Percentiles rank a stretch among this genome's conserved stretches.
Conservation (phyloP, 2,797 vertebrate species). For the Amblyopsis hoosieri region DNA sequence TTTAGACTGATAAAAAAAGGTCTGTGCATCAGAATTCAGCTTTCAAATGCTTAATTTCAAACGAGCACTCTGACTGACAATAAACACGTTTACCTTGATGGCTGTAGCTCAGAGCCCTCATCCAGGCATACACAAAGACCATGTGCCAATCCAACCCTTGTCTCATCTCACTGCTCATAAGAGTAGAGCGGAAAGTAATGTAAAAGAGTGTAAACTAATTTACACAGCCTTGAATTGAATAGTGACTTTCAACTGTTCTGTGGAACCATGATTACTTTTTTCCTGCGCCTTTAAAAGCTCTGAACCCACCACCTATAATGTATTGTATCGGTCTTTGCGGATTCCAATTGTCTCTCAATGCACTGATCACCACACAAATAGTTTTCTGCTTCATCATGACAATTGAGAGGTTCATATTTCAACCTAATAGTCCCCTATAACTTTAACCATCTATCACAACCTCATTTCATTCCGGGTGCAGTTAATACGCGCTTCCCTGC, state of each 20-base stretch:
- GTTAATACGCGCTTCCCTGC: slow-evolving; percentile 85
- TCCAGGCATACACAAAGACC: slow-evolving; percentile 30
- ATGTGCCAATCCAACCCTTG: slow-evolving; percentile 45
- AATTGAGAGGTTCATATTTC: slow-evolving; percentile 89
- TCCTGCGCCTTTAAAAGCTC: slow-evolving; percentile 62
- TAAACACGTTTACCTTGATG: slow-evolving; percentile 18
- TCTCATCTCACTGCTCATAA: slow-evolving; percentile 48
- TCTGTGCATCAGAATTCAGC: slow-evolving; percentile 9
- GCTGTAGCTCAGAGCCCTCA: slow-evolving; percentile 33
- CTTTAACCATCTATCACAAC: slow-evolving; percentile 91
- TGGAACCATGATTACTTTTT: slow-evolving; percentile 77
- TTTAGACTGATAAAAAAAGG: slow-evolving; percentile 14
- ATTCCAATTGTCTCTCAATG: slow-evolving; percentile 82
- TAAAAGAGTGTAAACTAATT: slow-evolving; percentile 65
- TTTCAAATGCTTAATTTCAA: slow-evolving; percentile 12
- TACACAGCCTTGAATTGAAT: slow-evolving; percentile 65
- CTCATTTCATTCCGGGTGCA: slow-evolving; percentile 86
- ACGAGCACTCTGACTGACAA: slow-evolving; percentile 33
- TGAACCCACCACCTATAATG: slow-evolving; percentile 70
- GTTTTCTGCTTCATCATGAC: slow-evolving; percentile 84
- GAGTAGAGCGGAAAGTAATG: slow-evolving; percentile 31
- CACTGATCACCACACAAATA: slow-evolving; percentile 83
- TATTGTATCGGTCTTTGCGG: slow-evolving; percentile 73
- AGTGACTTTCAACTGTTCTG: slow-evolving; percentile 65
- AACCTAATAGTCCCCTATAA: slow-evolving; percentile 87